phyloP scores from a whole-genome alignment of 2,797 vertebrate species.

The Crypturellus tataupa region DNA sequence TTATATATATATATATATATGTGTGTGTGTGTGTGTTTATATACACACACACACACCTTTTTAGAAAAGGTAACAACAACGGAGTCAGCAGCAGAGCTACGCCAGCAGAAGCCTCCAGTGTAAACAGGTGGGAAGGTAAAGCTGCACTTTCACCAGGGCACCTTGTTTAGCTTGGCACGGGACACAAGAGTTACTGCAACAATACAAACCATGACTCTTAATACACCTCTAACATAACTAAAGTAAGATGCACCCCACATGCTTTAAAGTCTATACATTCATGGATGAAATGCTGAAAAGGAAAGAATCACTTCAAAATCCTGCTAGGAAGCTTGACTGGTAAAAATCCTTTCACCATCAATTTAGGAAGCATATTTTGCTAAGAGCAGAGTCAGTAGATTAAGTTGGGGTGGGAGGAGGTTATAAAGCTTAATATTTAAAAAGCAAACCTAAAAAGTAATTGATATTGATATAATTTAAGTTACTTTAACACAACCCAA shows the following conservation, averaged over 20 bases:
- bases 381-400: background rate
- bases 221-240: background rate
- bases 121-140: slow-evolving; percentile 13
- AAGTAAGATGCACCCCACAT: background rate
- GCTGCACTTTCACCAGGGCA: background rate
- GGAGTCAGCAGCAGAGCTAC: background rate
- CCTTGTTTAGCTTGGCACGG: background rate
- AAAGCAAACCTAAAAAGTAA: background rate
- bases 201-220: background rate
- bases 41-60: background rate
- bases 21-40: too few relatives aligned
- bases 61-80: background rate
- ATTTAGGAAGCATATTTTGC: too few relatives aligned
- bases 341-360: background rate
- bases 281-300: background rate
- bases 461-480: background rate
- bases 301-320: background rate
- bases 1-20: background rate
- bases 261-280: background rate
- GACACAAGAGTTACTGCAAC: background rate
- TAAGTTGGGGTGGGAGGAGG: too few relatives aligned
- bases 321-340: background rate
- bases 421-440: background rate
- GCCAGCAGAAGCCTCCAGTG: background rate
- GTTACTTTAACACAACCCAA: background rate